phyloP scores from a whole-genome alignment of 2,113 vertebrate genomes.

The Sylvia atricapilla region DNA sequence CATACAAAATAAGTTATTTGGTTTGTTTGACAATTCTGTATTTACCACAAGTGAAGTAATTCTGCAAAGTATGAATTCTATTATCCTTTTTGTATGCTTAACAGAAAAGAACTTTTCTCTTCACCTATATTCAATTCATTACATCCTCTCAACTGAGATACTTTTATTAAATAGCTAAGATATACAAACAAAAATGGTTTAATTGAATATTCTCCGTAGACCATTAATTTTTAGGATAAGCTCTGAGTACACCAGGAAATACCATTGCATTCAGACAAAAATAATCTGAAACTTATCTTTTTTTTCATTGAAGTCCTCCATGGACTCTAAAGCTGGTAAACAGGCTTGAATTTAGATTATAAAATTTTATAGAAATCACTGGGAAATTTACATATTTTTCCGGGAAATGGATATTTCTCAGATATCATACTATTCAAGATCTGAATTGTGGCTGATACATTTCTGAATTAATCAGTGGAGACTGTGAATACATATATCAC shows the following conservation, averaged over 20 bases:
- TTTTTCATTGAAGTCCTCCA: neutral
- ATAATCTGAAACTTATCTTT: neutral
- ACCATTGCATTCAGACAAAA: neutral
- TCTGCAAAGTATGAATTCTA: neutral
- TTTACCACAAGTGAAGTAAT: neutral
- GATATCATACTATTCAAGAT: fast-evolving
- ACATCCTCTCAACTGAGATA: neutral
- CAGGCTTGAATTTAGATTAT: neutral
- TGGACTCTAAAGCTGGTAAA: neutral
- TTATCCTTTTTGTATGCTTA: neutral
- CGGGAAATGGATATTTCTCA: neutral
- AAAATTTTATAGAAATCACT: neutral
- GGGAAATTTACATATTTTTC: neutral
- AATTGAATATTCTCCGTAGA: neutral
- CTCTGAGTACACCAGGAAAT: neutral
- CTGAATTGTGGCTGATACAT: neutral
- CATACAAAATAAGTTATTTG: neutral
- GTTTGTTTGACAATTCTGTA: neutral
- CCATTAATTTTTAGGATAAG: neutral
- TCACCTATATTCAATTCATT: neutral
- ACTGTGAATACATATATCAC: neutral
- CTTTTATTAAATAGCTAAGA: neutral
- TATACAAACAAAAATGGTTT: neutral
- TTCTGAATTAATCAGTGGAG: neutral
- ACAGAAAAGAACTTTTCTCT: neutral